phyloP scores from a whole-genome alignment of 1,140 invertebrate genomes.

The Linepithema humile region DNA sequence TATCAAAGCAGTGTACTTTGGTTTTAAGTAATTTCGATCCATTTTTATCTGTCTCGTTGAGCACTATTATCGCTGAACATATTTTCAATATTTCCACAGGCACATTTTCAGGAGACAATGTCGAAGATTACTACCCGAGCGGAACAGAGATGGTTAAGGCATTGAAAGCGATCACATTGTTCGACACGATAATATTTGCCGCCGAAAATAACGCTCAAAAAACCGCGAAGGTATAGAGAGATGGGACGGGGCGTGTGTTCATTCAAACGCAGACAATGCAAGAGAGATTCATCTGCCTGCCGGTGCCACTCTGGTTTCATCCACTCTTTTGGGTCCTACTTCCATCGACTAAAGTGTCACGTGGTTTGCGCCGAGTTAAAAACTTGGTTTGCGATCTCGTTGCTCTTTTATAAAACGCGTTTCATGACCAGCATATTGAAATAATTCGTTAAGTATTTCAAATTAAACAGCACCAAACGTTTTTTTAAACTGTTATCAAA shows the following conservation, averaged over 20 bases:
- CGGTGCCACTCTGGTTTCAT: constrained; percentile 70
- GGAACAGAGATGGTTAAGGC: constrained; percentile 69
- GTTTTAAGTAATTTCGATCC: background rate
- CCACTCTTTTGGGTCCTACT: constrained; percentile 64
- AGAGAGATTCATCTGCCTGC: constrained; percentile 82
- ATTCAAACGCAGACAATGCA: constrained; percentile 84
- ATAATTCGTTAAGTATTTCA: background rate
- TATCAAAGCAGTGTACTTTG: background rate
- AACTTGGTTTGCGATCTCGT: constrained; percentile 79
- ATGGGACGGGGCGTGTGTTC: constrained; percentile 76
- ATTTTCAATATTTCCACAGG: constrained; percentile 79
- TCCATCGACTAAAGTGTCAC: constrained; percentile 78
- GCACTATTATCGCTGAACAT: constrained; percentile 74
- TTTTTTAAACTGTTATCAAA: too few species aligned
- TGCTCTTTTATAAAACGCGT: constrained; percentile 70
- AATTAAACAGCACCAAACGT: too few species aligned
- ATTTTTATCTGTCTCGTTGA: constrained; percentile 59
- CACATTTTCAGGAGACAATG: constrained; percentile 80
- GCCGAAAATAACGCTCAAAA: constrained; percentile 82
- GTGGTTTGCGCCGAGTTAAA: constrained; percentile 84
- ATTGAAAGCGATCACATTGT: constrained; percentile 83
- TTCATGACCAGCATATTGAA: constrained; percentile 68
- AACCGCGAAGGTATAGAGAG: constrained; percentile 80
- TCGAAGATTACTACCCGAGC: constrained; percentile 80
- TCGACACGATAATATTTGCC: constrained; percentile 85